Base-by-base conservation (phyloP, 2,797 vertebrate species). In the Myripristis murdjan region DNA sequence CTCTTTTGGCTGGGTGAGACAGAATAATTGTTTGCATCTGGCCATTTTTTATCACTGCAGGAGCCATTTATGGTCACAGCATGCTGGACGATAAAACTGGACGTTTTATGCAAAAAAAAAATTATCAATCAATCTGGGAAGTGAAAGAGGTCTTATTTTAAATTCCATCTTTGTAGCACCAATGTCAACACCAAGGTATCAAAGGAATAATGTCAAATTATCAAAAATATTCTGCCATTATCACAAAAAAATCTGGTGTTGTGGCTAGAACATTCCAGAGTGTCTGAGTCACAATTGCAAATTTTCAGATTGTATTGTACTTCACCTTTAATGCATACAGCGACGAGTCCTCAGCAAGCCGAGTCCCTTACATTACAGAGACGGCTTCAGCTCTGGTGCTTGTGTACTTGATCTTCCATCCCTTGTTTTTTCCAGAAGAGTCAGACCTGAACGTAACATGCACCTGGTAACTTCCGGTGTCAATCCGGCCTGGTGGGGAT, bases 321-420 rank as follows among this genome's bases (percentile, higher is more conserved):
- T 31, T 53, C 37, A 58, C 8, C n/a, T 23, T 8, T 14, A 53
- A 31, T 31, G 7, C 52, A 10, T 22, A 49, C 16, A 24, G n/a
- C n/a, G 15, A 48, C 6, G 20, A 20, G 18, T 12, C 26, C 14
- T 35, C 18, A 35, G 46, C 15, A 41, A 12, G 35, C 16, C 56
- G 44, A n/a, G 39, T 12, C 15, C 26, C 4, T 58, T 16, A 24
- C 14, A 7, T 37, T 22, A 14, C 62, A 60, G 44, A 2, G 5
- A 63, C 10, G 3, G 70, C 49, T 57, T 72, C 43, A 31, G 47
- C 24, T 0, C 62, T 61, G 22, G 81, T 84, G 75, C 93, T 95
- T 0, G 23, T 92, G 59, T 96, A 97, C 64, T 64, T 92, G 31
- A 96, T 93, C 88, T 95, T 96, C 96, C 95, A 97, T 48, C 95